These are phyloP conservation scores for Lepidochrysops patricia DNA, from an alignment of 2,888 invertebrate species.

Conservation along the genomic window DNA sequence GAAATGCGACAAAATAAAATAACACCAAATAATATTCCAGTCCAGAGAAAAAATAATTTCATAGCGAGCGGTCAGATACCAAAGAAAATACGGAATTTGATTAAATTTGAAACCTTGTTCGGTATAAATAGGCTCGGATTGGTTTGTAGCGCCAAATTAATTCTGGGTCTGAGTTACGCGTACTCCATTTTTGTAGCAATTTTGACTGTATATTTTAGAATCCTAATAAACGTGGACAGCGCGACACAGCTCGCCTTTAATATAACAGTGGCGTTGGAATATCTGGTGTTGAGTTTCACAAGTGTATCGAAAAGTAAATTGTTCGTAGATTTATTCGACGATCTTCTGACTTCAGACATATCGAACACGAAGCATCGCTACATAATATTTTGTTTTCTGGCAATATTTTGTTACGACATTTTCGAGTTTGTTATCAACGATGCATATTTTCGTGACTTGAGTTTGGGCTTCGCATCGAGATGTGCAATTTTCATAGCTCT, in stretches of 20 bases:
- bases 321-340: not conserved
- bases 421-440: not conserved
- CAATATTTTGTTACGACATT: conserved; percentile 7
- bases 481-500: not conserved
- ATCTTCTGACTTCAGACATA: not conserved
- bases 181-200: not conserved
- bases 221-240: not conserved
- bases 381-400: not conserved
- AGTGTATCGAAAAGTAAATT: not conserved
- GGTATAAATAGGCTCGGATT: conserved; percentile 15
- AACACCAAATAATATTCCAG: not conserved
- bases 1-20: conserved; percentile 1
- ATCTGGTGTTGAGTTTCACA: not conserved
- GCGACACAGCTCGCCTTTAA: not conserved
- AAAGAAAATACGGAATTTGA: conserved; percentile 13
- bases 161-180: not conserved
- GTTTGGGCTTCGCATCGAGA: not conserved
- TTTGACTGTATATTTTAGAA: not conserved
- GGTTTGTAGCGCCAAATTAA: conserved; percentile 7
- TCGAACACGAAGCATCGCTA: not conserved
- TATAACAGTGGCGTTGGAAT: not conserved
- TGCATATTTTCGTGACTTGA: not conserved
- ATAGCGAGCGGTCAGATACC: not conserved
- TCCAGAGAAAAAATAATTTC: conserved; percentile 4
- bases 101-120: conserved; percentile 12